Conservation (phyloP, 2,797 vertebrate genomes). For the Lepus townsendii region DNA sequence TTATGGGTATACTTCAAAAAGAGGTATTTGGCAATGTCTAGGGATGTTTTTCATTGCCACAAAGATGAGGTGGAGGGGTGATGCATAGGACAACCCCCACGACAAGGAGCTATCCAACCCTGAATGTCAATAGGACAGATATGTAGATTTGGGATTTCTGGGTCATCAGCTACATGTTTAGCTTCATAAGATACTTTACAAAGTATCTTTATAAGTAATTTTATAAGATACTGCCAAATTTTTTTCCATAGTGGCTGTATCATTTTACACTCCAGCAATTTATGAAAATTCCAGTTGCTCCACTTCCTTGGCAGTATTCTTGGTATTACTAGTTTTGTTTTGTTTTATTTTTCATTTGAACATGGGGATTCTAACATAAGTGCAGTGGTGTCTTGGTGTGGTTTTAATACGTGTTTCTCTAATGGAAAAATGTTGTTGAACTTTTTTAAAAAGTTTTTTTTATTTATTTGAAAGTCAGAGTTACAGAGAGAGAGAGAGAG, state of each 20-base stretch:
- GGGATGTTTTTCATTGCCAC: not conserved
- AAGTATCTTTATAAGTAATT: no score
- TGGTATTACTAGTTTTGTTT: not conserved
- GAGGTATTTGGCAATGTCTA: no score
- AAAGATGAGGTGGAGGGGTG: not conserved
- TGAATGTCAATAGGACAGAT: not conserved
- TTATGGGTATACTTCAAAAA: not conserved
- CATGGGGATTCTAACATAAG: not conserved
- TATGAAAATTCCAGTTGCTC: not conserved
- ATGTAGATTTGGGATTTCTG: not conserved
- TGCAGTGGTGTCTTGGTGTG: not conserved
- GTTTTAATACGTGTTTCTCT: not conserved
- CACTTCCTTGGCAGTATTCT: not conserved
- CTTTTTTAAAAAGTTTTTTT: no score
- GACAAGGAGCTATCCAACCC: not conserved
- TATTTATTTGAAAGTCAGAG: no score
- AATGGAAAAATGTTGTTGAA: not conserved
- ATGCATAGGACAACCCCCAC: not conserved
- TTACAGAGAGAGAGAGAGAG: no score
- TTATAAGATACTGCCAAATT: not conserved
- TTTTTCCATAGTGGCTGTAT: not conserved
- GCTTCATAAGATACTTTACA: no score
- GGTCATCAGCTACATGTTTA: not conserved
- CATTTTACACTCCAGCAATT: not conserved
- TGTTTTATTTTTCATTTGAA: not conserved